Base-by-base conservation (phyloP, 2,113 vertebrate species). In the Setophaga coronata region DNA sequence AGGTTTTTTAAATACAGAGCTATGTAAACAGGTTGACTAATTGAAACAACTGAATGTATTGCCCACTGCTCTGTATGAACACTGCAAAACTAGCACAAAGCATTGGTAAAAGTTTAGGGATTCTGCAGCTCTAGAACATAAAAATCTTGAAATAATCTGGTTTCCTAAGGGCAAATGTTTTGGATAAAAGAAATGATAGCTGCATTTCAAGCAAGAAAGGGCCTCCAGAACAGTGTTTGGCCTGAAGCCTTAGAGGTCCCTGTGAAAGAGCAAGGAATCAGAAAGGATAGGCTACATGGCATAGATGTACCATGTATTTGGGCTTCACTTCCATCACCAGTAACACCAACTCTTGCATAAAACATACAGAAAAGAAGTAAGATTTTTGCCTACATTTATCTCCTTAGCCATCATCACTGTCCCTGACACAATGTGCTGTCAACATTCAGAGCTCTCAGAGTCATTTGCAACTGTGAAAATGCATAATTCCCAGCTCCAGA, bases 21-120 rank as follows among this genome's bases (percentile, higher is more conserved):
- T 95, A 87, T 45, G 61, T 94, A 96, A 98, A 82, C 73, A 65
- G 90, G 66, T 25, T 92, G 95, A 97, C 91, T 96, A 96, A 97
- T 51, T 78, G 64, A 95, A 94, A 61, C 23, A 73, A 48, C 47
- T 64, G 60, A 21, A 74, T 56, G 15, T 62, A 74, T 72, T 78
- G 50, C 40, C 60, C 20, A 25, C 36, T 25, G 71, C 43, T 85
- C 78, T 65, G 36, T 47, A 56, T 18, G 53, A 48, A 70, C 34
- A 48, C 64, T 42, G 34, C 73, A 87, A 89, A 88, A 60, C 38
- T n/a, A 87, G 61, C 56, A 73, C 29, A 72, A 53, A 77, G 14
- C 1, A 0, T 1, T 74, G 61, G 40, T 38, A 92, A 72, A 89
- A 73, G 5, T 70, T 70, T 3, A 57, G 38, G 36, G 42, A 71